These are phyloP conservation scores for Triplophysa yarkandensis DNA, from an alignment of 2,797 vertebrate genomes.

Conservation along the genomic window DNA sequence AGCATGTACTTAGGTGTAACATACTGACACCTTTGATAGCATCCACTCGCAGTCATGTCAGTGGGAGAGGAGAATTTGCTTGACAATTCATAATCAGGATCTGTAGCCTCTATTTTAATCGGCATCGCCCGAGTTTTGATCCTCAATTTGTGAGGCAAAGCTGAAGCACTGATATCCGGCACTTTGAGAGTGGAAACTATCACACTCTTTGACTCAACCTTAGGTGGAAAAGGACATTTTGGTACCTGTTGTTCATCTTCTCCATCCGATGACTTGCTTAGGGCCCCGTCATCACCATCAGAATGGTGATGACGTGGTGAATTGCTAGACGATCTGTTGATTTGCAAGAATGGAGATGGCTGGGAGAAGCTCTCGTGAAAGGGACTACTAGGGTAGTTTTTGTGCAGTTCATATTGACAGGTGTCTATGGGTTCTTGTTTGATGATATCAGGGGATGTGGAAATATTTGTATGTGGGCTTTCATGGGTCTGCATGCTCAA, in stretches of 20 bases:
- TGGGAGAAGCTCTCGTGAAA: slow-evolving; percentile 78
- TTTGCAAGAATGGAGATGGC: slow-evolving; percentile 83
- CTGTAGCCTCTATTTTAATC: slow-evolving; percentile 89
- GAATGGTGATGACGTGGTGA: slow-evolving; percentile 93
- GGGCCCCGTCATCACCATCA: slow-evolving; percentile 81
- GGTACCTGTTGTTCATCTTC: slow-evolving; percentile 98
- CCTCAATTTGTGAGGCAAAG: slow-evolving; percentile 93
- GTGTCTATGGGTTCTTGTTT: slow-evolving; percentile 87
- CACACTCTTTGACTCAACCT: slow-evolving; percentile 79
- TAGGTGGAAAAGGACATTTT: slow-evolving; percentile 83
- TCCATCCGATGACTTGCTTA: slow-evolving; percentile 90
- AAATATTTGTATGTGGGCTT: slow-evolving; percentile 67
- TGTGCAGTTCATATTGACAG: slow-evolving; percentile 81
- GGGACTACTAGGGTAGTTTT: slow-evolving; percentile 74
- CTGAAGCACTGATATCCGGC: slow-evolving; percentile 82
- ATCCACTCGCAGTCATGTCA: slow-evolving; percentile 77
- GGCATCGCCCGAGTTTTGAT: slow-evolving; percentile 91
- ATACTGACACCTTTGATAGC: slow-evolving; percentile 74
- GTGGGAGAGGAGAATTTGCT: slow-evolving; percentile 78
- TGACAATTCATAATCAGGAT: slow-evolving; percentile 83
- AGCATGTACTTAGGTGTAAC: slow-evolving; percentile 68
- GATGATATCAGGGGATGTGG: slow-evolving; percentile 77
- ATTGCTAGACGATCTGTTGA: slow-evolving; percentile 85
- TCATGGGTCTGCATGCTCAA: slow-evolving; percentile 70
- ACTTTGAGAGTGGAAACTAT: slow-evolving; percentile 86